These are phyloP conservation scores for Amblyteles armatorius DNA, from an alignment of 2,888 invertebrate genomes.

Conservation along the genomic window DNA sequence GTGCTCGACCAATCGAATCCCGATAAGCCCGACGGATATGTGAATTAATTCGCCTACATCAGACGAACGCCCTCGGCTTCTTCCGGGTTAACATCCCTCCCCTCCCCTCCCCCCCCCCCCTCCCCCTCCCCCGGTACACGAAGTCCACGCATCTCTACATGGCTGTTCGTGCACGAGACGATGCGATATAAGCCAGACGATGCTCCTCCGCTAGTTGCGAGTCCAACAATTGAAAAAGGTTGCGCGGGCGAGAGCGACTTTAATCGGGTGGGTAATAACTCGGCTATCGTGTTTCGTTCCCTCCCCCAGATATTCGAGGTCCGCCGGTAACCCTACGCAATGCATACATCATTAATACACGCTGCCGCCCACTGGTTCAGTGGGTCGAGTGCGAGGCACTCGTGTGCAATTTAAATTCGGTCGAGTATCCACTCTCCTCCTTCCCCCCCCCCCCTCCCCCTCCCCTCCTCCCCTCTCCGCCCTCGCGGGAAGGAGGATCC, in stretches of 20 bases:
- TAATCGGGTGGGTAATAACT: slow-evolving; percentile 56
- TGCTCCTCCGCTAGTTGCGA: neutral
- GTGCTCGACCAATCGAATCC: neutral
- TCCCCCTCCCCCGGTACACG: too few species aligned
- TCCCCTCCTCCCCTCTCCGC: too few species aligned
- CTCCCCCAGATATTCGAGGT: neutral
- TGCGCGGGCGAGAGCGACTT: slow-evolving; percentile 28
- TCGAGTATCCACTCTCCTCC: slow-evolving; percentile 30
- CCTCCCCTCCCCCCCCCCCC: too few species aligned
- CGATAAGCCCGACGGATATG: slow-evolving; percentile 5
- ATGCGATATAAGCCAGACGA: neutral
- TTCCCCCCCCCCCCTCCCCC: too few species aligned
- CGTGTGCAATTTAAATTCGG: slow-evolving; percentile 59
- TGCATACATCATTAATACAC: slow-evolving; percentile 46
- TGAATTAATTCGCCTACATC: slow-evolving; percentile 10
- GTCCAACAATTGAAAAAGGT: neutral
- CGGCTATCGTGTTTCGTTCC: slow-evolving; percentile 33
- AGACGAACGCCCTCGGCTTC: slow-evolving; percentile 16
- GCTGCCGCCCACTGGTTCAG: slow-evolving; percentile 64
- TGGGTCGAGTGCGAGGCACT: slow-evolving; percentile 60
- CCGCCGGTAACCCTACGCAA: slow-evolving; percentile 40
- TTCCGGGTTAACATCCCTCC: neutral
- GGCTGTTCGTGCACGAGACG: neutral
- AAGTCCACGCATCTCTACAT: too few species aligned
- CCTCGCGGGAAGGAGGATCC: slow-evolving; percentile 14